A percentile compares a stretch with the other conserved stretches of the same genome.
Evolutionary conservation across 2,113 vertebrate genomes (phyloP).

Genomic region (Corythaixoides concolor): DNA sequence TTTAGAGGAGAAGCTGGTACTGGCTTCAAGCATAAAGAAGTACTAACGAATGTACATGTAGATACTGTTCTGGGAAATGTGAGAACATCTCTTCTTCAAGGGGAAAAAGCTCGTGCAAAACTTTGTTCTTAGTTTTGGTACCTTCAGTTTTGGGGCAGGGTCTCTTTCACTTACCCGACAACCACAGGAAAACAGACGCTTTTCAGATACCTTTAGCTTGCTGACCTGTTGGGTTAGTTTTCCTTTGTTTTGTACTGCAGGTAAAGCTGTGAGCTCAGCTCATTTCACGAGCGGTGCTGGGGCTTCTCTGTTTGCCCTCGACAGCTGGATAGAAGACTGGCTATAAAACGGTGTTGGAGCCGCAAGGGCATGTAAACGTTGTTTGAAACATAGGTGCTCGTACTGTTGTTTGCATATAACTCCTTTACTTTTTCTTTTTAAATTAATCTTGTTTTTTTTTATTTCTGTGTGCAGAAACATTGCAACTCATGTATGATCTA

Average conservation of each 20-base stretch:
- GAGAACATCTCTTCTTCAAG: neutral
- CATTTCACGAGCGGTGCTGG: neutral
- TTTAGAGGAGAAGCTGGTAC: neutral
- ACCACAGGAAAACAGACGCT: fast-evolving
- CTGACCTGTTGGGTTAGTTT: neutral
- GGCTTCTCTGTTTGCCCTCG: neutral
- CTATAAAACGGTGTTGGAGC: neutral
- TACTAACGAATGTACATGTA: neutral
- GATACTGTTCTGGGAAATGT: neutral
- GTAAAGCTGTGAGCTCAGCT: neutral
- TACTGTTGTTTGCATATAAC: neutral
- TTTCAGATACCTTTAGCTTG: neutral
- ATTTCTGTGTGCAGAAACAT: neutral
- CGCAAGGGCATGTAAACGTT: neutral
- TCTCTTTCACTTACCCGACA: neutral
- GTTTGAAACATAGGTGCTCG: neutral
- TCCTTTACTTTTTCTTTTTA: neutral
- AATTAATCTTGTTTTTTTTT: neutral
- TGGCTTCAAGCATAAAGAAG: neutral
- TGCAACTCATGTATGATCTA: neutral
- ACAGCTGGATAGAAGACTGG: neutral
- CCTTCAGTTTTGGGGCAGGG: neutral
- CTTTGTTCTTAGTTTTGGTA: neutral
- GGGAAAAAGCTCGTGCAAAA: neutral
- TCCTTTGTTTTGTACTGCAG: neutral